phyloP scores from a whole-genome alignment of 2,113 vertebrate species.

The Clupea harengus region DNA sequence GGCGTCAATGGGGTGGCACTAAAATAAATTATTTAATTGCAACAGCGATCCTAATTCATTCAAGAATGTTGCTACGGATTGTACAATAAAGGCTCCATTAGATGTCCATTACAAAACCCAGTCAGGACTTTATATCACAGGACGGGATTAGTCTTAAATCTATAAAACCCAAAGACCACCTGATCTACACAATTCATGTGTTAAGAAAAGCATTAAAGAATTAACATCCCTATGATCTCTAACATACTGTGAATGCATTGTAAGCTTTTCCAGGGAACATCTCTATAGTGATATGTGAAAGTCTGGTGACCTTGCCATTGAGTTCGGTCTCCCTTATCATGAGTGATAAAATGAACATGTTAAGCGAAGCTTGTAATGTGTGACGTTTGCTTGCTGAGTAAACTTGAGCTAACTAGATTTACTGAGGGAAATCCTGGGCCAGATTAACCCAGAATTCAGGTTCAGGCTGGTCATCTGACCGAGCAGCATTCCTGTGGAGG shows the following conservation, averaged over 20 bases:
- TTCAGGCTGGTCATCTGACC: background rate
- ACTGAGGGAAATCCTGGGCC: background rate
- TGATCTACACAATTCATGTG: background rate
- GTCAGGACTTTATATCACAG: background rate
- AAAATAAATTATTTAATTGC: background rate
- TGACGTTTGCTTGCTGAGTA: background rate
- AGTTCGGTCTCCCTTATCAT: background rate
- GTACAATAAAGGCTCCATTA: background rate
- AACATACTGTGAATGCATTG: background rate
- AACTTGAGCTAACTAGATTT: background rate
- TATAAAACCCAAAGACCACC: background rate
- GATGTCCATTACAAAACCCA: background rate
- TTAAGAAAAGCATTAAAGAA: background rate
- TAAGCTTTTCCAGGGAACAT: background rate
- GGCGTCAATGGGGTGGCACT: background rate
- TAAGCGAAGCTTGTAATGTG: background rate
- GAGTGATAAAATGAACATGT: background rate
- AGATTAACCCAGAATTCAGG: slow-evolving; percentile 3
- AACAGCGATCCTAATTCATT: background rate
- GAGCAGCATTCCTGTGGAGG: background rate
- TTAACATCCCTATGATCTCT: background rate
- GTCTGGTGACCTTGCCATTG: background rate
- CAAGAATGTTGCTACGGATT: background rate
- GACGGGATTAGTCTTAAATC: background rate
- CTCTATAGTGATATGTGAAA: background rate